A percentile compares a stretch with the other conserved stretches of the same genome.
Evolutionary conservation across 2,797 vertebrate genomes (phyloP).

Genomic region (Macropodus opercularis): DNA sequence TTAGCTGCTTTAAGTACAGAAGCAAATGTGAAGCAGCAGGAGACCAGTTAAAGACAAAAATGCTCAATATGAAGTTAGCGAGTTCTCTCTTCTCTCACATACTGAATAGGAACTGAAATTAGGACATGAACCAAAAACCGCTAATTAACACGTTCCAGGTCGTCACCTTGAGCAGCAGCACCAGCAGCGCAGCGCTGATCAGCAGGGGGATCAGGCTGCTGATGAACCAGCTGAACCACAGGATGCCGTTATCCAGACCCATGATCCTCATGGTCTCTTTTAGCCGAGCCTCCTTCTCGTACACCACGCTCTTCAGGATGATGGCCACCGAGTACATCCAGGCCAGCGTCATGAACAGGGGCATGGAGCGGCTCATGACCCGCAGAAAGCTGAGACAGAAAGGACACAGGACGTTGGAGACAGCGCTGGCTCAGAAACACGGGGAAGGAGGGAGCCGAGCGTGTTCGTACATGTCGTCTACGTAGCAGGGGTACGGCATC

Average conservation of each 20-base stretch:
- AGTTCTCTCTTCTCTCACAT: no score
- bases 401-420: background rate
- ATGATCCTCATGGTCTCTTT: constrained; percentile 99
- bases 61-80: no score
- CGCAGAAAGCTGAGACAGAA: constrained; percentile 87
- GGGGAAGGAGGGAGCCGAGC: constrained; percentile 55
- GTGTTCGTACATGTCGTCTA: constrained; percentile 91
- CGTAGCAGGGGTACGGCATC: constrained; percentile 98
- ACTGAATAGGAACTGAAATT: no score
- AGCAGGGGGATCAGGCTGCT: constrained; percentile 94
- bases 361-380: constrained; percentile 96
- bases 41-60: no score
- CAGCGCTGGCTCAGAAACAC: constrained; percentile 71
- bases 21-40: no score
- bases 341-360: constrained; percentile 96
- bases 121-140: no score
- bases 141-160: background rate
- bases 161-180: constrained; percentile 91
- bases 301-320: constrained; percentile 96
- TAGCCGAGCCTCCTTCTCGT: constrained; percentile 95
- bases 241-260: constrained; percentile 91
- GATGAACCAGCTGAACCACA: constrained; percentile 98
- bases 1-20: no score
- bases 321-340: constrained; percentile 99
- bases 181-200: constrained; percentile 90